Conservation (phyloP, 2,113 vertebrate species). For the Cynoglossus semilaevis region DNA sequence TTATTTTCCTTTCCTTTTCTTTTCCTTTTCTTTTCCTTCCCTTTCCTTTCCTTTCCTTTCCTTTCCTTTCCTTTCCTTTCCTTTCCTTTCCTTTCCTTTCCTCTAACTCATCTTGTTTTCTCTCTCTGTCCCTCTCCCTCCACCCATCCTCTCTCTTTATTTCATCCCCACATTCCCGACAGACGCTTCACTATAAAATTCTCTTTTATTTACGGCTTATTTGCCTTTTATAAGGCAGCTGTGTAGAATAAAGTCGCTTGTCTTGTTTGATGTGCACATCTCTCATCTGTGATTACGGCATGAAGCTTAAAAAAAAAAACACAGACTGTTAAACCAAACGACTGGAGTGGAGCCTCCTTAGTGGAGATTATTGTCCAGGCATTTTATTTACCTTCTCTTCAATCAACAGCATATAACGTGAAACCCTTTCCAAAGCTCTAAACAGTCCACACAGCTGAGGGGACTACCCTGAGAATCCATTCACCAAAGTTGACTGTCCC, state of each 20-base stretch:
- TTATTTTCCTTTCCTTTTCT: slow-evolving; percentile 6
- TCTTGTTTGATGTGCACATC: slow-evolving; percentile 76
- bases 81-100: slow-evolving; percentile 13
- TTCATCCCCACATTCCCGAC: slow-evolving; percentile 56
- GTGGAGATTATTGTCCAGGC: slow-evolving; percentile 45
- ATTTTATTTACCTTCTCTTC: slow-evolving; percentile 53
- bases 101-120: too few relatives aligned
- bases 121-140: too few relatives aligned
- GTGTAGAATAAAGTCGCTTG: slow-evolving; percentile 70
- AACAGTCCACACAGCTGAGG: too few relatives aligned
- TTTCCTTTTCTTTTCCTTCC: slow-evolving; percentile 32
- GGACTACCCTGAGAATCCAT: too few relatives aligned
- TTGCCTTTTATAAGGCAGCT: slow-evolving; percentile 78
- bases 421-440: slow-evolving; percentile 20
- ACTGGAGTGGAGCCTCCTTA: slow-evolving; percentile 62
- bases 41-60: slow-evolving; percentile 15
- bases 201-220: slow-evolving; percentile 80
- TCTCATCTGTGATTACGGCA: slow-evolving; percentile 75
- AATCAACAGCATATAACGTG: slow-evolving; percentile 43
- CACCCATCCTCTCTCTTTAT: slow-evolving; percentile 14
- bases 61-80: slow-evolving; percentile 26
- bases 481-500: too few relatives aligned
- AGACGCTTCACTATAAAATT: slow-evolving; percentile 80
- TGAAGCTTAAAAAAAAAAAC: slow-evolving; percentile 67
- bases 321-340: slow-evolving; percentile 69